phyloP scores from a whole-genome alignment of 2,113 vertebrate species.

The Phasianus colchicus region DNA sequence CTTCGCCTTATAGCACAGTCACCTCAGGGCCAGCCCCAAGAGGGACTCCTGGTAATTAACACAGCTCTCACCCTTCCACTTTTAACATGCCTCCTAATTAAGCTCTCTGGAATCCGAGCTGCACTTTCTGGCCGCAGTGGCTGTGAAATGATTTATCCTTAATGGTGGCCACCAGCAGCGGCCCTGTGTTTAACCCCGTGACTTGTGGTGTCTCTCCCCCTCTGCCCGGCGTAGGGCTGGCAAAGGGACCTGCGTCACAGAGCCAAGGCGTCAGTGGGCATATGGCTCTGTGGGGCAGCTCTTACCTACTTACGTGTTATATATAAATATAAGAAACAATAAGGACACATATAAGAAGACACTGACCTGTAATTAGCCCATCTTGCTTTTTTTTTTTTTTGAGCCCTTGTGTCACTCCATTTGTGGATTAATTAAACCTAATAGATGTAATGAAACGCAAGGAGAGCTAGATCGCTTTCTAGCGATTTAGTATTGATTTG shows the following conservation, averaged over 20 bases:
- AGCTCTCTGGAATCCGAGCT: constrained; percentile 72
- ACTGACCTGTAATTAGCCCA: constrained; percentile 52
- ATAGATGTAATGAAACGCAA: constrained; percentile 50
- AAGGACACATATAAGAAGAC: background rate
- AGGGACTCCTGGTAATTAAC: constrained; percentile 71
- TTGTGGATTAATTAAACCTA: constrained; percentile 67
- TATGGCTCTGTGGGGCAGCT: background rate
- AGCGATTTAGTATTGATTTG: constrained; percentile 39
- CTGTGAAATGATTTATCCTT: constrained; percentile 71
- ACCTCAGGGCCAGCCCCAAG: constrained; percentile 52
- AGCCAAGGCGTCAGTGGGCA: background rate
- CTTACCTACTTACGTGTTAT: background rate
- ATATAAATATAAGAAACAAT: rapidly evolving
- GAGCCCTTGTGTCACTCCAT: constrained; percentile 34
- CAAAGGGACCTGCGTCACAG: background rate
- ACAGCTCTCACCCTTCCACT: constrained; percentile 74
- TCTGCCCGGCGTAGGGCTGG: background rate
- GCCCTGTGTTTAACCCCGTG: constrained; percentile 45
- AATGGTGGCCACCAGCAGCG: constrained; percentile 45
- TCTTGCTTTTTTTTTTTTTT: background rate
- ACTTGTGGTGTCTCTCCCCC: constrained; percentile 4
- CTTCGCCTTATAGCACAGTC: constrained; percentile 2
- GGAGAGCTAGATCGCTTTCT: background rate
- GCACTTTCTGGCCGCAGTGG: constrained; percentile 56
- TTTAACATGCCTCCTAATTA: constrained; percentile 77